phyloP scores from a whole-genome alignment of 2,888 invertebrate species.

The Sericinus montela region DNA sequence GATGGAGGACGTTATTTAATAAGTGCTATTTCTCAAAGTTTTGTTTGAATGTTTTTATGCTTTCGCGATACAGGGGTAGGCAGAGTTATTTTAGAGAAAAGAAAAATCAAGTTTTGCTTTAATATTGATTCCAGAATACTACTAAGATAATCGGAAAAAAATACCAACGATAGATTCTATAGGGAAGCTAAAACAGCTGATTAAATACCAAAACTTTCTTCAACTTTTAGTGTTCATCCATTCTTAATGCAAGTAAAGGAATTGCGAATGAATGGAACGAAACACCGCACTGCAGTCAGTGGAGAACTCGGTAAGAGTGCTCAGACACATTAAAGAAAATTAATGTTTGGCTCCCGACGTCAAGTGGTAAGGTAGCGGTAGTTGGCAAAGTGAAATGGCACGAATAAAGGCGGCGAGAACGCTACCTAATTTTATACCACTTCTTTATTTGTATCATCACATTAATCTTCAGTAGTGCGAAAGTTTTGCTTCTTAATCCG shows the following conservation, averaged over 20 bases:
- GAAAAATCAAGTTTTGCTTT: too few relatives aligned
- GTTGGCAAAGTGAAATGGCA: slow-evolving; percentile 74
- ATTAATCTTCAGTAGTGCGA: slow-evolving; percentile 48
- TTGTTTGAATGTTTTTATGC: too few relatives aligned
- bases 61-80: too few relatives aligned
- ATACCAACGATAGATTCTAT: neutral
- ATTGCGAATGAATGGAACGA: slow-evolving; percentile 63
- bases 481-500: slow-evolving; percentile 39
- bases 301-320: slow-evolving; percentile 68
- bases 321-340: slow-evolving; percentile 79
- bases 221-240: slow-evolving; percentile 59
- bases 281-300: slow-evolving; percentile 74
- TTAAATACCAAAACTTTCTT: slow-evolving; percentile 67
- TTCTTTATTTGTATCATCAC: slow-evolving; percentile 55
- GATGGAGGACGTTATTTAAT: too few relatives aligned
- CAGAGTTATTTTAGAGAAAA: too few relatives aligned
- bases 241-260: slow-evolving; percentile 59
- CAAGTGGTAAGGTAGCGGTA: slow-evolving; percentile 65
- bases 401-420: slow-evolving; percentile 58
- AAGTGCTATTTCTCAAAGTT: too few relatives aligned
- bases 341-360: slow-evolving; percentile 75
- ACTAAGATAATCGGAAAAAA: too few relatives aligned
- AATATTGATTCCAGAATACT: too few relatives aligned
- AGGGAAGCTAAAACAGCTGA: slow-evolving; percentile 49
- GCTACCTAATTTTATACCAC: slow-evolving; percentile 63